Conservation (phyloP, 1,140 invertebrate species). For the Zophobas atratus region DNA sequence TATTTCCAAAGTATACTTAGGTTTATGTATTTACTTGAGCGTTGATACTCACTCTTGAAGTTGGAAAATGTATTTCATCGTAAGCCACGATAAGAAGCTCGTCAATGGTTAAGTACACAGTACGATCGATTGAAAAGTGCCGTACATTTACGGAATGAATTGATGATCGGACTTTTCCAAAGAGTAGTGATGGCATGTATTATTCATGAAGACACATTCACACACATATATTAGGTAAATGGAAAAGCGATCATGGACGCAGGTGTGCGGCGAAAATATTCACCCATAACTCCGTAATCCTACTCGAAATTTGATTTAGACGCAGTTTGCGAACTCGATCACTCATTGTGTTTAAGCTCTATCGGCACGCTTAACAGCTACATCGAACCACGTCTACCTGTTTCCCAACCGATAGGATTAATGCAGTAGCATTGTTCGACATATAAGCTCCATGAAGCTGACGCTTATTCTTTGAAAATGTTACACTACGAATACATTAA, state of each 20-base stretch:
- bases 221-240: constrained; percentile 62
- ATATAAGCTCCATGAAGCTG: constrained; percentile 48
- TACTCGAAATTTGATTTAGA: constrained; percentile 60
- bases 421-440: constrained; percentile 47
- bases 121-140: constrained; percentile 25
- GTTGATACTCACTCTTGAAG: not conserved
- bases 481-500: constrained; percentile 15
- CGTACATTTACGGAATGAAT: constrained; percentile 49
- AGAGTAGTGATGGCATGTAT: constrained; percentile 54
- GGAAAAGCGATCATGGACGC: constrained; percentile 60
- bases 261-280: constrained; percentile 61
- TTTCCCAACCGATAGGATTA: constrained; percentile 37
- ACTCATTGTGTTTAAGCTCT: constrained; percentile 57
- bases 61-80: constrained; percentile 2
- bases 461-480: constrained; percentile 50
- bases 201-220: constrained; percentile 61
- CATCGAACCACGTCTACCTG: constrained; percentile 33
- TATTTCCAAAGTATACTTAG: not conserved
- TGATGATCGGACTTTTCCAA: constrained; percentile 49
- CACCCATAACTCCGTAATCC: constrained; percentile 62
- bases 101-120: constrained; percentile 15
- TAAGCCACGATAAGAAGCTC: constrained; percentile 18
- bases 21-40: not conserved
- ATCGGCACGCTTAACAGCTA: constrained; percentile 46
- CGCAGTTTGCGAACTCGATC: constrained; percentile 60